Evolutionary conservation across 1,140 invertebrate genomes (phyloP).

Genomic region (Rhizoglyphus robini): DNA sequence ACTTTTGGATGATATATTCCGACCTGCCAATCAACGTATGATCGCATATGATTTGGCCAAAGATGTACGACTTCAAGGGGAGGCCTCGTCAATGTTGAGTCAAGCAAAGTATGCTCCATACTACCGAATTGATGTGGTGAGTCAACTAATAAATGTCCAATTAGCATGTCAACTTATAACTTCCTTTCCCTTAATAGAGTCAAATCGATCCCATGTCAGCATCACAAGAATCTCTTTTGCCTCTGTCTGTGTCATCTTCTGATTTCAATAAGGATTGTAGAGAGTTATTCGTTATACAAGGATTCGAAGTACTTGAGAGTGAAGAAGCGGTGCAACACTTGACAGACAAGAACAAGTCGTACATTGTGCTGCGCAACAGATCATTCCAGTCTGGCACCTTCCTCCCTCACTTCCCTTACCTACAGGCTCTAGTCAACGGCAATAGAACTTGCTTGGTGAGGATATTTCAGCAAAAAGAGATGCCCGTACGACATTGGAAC

Average conservation of each 20-base stretch:
- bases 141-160: background rate
- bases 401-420: background rate
- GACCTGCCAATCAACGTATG: background rate
- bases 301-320: background rate
- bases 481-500: background rate
- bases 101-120: background rate
- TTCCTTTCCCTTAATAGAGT: background rate
- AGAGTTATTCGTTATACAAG: background rate
- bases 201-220: background rate
- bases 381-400: background rate
- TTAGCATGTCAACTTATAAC: background rate
- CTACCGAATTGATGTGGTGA: background rate
- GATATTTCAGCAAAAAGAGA: background rate
- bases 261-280: no score
- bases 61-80: background rate
- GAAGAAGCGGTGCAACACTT: background rate
- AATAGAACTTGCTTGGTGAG: background rate
- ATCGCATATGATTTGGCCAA: background rate
- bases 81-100: background rate
- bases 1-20: constrained; percentile 9
- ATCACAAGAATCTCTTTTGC: no score
- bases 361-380: background rate
- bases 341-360: background rate
- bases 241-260: no score
- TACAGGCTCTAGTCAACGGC: background rate